Conservation (phyloP, 2,888 invertebrate genomes). For the Oconnorella tubifera region DNA sequence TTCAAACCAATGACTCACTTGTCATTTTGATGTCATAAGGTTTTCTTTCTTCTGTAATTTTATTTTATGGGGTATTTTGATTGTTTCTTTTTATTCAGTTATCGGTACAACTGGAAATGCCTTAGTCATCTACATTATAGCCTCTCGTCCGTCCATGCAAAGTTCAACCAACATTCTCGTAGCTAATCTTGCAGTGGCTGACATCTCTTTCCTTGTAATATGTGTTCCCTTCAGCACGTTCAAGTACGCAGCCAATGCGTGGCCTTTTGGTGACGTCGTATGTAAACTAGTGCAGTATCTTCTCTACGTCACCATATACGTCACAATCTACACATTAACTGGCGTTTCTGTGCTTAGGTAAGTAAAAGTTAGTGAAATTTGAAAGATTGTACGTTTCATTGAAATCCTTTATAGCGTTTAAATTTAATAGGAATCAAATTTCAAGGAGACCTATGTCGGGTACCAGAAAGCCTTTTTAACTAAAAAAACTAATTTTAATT, state of each 20-base stretch:
- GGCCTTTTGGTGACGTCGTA: slow-evolving; percentile 22
- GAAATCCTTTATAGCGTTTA: too few species aligned
- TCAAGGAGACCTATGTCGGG: too few species aligned
- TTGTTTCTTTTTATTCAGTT: too few species aligned
- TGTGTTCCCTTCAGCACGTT: slow-evolving; percentile 21
- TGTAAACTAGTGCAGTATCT: slow-evolving; percentile 23
- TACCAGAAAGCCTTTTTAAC: too few species aligned
- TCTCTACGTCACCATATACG: slow-evolving; percentile 28
- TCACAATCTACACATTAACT: slow-evolving; percentile 28
- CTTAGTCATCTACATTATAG: slow-evolving; percentile 20
- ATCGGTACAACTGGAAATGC: slow-evolving; percentile 21
- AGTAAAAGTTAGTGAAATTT: too few species aligned
- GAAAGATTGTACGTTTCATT: too few species aligned
- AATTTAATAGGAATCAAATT: too few species aligned
- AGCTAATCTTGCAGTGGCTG: slow-evolving; percentile 24
- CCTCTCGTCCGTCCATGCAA: slow-evolving; percentile 19
- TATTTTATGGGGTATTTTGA: too few species aligned
- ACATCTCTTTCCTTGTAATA: slow-evolving; percentile 19
- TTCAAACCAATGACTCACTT: too few species aligned
- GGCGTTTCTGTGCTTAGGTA: slow-evolving; percentile 23
- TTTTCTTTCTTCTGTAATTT: too few species aligned
- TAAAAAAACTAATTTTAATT: too few species aligned
- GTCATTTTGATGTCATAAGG: too few species aligned
- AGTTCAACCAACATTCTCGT: slow-evolving; percentile 17
- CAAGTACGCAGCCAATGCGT: slow-evolving; percentile 23